phyloP scores from a whole-genome alignment of 2,888 invertebrate species.

The Acanthosoma haemorrhoidale region DNA sequence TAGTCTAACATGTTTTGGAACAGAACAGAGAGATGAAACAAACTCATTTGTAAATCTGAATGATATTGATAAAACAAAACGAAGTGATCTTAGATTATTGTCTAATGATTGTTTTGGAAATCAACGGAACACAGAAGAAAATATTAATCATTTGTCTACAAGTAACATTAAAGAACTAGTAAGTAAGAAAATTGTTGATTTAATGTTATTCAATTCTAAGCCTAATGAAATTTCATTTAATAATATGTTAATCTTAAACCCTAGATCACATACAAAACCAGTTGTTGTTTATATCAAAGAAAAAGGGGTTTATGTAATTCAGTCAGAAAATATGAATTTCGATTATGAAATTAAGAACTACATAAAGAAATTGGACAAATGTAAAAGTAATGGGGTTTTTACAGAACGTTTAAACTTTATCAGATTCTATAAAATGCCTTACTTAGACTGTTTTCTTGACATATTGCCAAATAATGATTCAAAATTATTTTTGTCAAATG shows the following conservation, averaged over 20 bases:
- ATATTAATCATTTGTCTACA: not conserved
- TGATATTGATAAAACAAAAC: not conserved
- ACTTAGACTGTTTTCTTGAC: not conserved
- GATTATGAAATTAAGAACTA: not conserved
- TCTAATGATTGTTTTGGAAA: too few species aligned
- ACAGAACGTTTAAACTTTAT: not conserved
- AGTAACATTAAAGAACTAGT: not conserved
- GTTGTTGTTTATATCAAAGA: not conserved
- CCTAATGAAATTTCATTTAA: not conserved
- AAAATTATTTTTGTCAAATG: not conserved
- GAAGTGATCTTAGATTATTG: not conserved
- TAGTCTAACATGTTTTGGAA: too few species aligned
- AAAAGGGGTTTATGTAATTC: not conserved
- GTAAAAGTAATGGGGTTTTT: not conserved
- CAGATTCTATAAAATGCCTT: not conserved
- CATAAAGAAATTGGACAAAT: not conserved
- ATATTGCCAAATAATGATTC: not conserved
- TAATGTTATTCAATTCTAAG: not conserved
- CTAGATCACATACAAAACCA: not conserved
- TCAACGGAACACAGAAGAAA: not conserved
- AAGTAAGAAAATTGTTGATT: not conserved
- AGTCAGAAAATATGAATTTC: not conserved
- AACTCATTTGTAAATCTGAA: not conserved
- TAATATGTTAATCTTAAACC: slow-evolving; percentile 3
- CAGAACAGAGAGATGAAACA: not conserved